Evolutionary conservation across 2,888 invertebrate species (phyloP), one percentile per base, ranked within the genome.

Genomic region (Nymphalis polychloros): DNA sequence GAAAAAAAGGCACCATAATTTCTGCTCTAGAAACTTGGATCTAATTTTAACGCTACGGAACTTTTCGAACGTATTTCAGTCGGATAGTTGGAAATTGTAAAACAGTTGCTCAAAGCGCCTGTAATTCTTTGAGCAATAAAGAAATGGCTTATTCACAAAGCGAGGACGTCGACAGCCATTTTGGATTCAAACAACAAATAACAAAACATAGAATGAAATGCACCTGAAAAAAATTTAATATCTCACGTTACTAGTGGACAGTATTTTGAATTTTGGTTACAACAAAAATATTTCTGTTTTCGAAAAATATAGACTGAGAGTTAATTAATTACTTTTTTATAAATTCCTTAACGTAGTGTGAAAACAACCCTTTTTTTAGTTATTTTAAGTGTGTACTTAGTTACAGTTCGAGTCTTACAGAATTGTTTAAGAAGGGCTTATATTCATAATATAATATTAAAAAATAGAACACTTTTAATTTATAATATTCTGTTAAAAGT

Each of bases 41-140:
- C 62, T 68, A 71, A 69, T 67, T 67, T 69, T 50, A 68, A 66
- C 69, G 68, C 55, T 53, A 65, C 59, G 63, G 31, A 71, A 69
- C 67, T 69, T 61, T 67, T 55, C 62, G 27, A 60, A 63, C 67
- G 69, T 63, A 60, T 73, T 73, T 71, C 68, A 67, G 67, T 64
- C 64, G 63, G 70, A 60, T 70, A 73, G 70, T 71, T 72, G 70
- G 41, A 72, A 71, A 74, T 68, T 74, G 70, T 73, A 69, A 74
- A 73, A 73, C 72, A 73, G 73, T 74, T 72, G 73, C 72, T 73
- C 72, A 73, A 72, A 76, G 75, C 72, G 63, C 47, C 68, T 73
- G 71, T 75, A 74, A 75, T 74, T 73, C 74, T 76, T 76, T 74
- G 73, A 73, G 73, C 75, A 75, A 72, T 76, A 75, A 75, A 73